Percentiles rank a stretch among this genome's conserved stretches.
Conservation (phyloP, 2,888 invertebrate species). For the Argyra leucocephala region DNA sequence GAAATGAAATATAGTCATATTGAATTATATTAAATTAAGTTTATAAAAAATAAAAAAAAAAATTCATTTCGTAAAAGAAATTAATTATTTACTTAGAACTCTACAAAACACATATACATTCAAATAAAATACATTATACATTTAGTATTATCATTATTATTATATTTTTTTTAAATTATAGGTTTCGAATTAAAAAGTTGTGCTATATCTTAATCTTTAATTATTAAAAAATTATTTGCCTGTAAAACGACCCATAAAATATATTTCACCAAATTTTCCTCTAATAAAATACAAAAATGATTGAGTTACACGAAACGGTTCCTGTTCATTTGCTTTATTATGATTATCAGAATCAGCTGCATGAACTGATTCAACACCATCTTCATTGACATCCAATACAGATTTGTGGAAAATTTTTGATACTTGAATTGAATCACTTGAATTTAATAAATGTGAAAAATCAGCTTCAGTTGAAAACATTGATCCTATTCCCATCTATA, state of each 20-base stretch:
- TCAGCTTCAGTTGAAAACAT: slow-evolving; percentile 54
- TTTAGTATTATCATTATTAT: too few species aligned
- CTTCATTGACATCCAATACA: slow-evolving; percentile 78
- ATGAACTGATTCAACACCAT: slow-evolving; percentile 80
- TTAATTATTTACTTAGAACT: too few species aligned
- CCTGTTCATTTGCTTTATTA: neutral
- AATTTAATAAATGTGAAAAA: slow-evolving; percentile 53
- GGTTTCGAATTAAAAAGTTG: too few species aligned
- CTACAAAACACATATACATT: too few species aligned
- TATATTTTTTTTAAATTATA: too few species aligned
- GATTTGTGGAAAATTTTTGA: slow-evolving; percentile 74
- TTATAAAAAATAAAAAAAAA: too few species aligned
- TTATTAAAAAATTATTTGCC: neutral
- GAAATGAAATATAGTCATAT: too few species aligned
- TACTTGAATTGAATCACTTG: slow-evolving; percentile 44
- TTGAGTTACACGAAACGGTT: neutral
- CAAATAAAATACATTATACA: too few species aligned
- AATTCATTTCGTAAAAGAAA: too few species aligned
- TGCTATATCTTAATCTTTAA: too few species aligned
- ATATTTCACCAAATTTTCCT: neutral
- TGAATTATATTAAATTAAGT: too few species aligned
- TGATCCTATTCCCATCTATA: slow-evolving; percentile 57
- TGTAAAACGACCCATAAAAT: slow-evolving; percentile 2
- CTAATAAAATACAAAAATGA: slow-evolving; percentile 8
- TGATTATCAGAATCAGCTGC: slow-evolving; percentile 47